phyloP scores from a whole-genome alignment of 2,113 vertebrate species.

The Anolis carolinensis region DNA sequence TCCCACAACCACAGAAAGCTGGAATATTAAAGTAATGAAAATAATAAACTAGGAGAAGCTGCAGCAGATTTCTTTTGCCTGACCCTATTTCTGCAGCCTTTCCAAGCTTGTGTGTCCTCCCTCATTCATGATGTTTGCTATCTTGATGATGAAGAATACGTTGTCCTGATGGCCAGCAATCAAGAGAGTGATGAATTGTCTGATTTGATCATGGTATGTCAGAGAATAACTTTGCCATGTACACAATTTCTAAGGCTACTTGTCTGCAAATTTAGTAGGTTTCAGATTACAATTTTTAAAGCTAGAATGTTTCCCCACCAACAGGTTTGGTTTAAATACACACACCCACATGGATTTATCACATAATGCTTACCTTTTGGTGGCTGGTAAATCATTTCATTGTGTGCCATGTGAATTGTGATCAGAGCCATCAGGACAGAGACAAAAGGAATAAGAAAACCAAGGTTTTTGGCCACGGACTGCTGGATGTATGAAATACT shows the following conservation, averaged over 20 bases:
- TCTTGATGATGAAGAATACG: neutral
- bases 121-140: no score
- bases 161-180: neutral
- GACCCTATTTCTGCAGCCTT: no score
- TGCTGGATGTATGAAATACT: constrained; percentile 91
- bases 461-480: constrained; percentile 83
- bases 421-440: constrained; percentile 85
- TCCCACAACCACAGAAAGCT: no score
- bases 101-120: no score
- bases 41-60: no score
- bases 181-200: neutral
- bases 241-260: neutral
- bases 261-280: neutral
- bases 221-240: neutral
- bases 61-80: no score
- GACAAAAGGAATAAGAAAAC: constrained; percentile 88
- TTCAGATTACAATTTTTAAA: neutral
- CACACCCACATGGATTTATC: neutral
- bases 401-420: constrained; percentile 86
- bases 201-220: neutral
- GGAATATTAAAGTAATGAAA: no score
- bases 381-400: constrained; percentile 85
- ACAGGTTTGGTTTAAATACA: neutral
- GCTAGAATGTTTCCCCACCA: neutral
- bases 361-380: constrained; percentile 81